Conservation (phyloP, 2,888 invertebrate species). For the Vandiemenella viatica region DNA sequence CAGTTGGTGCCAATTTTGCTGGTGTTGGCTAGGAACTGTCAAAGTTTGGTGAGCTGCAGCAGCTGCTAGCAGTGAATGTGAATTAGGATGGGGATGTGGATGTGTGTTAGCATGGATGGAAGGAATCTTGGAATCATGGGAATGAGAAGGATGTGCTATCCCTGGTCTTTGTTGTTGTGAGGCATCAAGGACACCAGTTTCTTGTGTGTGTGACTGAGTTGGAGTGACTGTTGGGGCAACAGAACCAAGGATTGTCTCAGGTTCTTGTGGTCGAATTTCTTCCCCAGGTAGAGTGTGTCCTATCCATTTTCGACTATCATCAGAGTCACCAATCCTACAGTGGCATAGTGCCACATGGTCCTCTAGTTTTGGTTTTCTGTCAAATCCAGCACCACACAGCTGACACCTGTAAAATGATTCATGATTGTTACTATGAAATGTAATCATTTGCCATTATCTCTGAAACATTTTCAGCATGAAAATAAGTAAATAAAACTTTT, state of each 20-base stretch:
- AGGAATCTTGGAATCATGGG: too few relatives aligned
- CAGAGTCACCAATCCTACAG: conserved; percentile 18
- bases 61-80: not conserved
- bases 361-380: conserved; percentile 23
- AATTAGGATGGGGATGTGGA: not conserved
- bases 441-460: too few relatives aligned
- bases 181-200: not conserved
- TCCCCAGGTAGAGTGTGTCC: conserved; percentile 12
- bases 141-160: not conserved
- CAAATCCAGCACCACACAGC: conserved; percentile 23
- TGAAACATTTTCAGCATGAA: too few relatives aligned
- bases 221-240: not conserved
- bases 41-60: conserved; percentile 1
- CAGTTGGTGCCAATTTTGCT: conserved; percentile 14
- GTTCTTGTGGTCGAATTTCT: not conserved
- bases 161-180: not conserved
- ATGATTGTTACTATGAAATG: not conserved
- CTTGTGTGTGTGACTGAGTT: not conserved
- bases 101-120: not conserved
- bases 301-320: conserved; percentile 18
- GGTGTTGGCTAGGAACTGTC: conserved; percentile 3
- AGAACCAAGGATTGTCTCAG: not conserved
- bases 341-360: conserved; percentile 23
- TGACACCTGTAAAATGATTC: conserved; percentile 18
- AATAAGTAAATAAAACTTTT: too few relatives aligned